Evolutionary conservation across 2,888 invertebrate genomes (phyloP), one percentile per base, ranked within the genome.

Genomic region (Xylophagus ater): DNA sequence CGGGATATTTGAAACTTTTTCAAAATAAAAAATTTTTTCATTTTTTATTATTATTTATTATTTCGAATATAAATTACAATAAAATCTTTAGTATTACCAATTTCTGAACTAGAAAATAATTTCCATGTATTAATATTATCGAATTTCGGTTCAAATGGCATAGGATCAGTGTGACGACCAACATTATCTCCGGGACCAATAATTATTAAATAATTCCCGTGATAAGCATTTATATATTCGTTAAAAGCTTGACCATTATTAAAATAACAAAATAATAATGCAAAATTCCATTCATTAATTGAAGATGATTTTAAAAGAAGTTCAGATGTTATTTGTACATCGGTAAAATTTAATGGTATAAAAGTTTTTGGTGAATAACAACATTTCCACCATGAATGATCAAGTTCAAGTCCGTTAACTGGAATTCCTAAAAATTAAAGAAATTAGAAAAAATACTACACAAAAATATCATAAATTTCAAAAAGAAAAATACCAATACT

Each of bases 261-360:
- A 52, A 87, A 88, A 53, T 87, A 87, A 54, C 85, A 87, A 58
- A 87, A 87, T 33, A 87, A 54, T 36, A 86, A 53, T 0, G 81
- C 80, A 40, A 55, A 56, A 20, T 52, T 21, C 46, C 55, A 53
- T 34, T 47, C 38, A n/a, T 40, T 8, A 4, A 46, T 43, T 1
- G 37, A 40, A 20, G 72, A 71, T 28, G 69, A 60, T 10, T 60
- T 49, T 20, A 64, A 56, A 3, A 77, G 59, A 36, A 71, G 54
- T 23, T 53, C 44, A 4, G 55, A 53, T 31, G 62, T 60, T 2
- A 50, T 42, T 36, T 51, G 51, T 5, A 62, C 56, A 3, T 68
- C 57, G 1, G 72, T 69, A 53, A 75, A 74, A 43, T 71, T 68
- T 20, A 81, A 66, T 3, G 74, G 69, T 43, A 83, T 75, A 54